Evolutionary conservation across 2,888 invertebrate species (phyloP).

Genomic region (Atethmia centrago): DNA sequence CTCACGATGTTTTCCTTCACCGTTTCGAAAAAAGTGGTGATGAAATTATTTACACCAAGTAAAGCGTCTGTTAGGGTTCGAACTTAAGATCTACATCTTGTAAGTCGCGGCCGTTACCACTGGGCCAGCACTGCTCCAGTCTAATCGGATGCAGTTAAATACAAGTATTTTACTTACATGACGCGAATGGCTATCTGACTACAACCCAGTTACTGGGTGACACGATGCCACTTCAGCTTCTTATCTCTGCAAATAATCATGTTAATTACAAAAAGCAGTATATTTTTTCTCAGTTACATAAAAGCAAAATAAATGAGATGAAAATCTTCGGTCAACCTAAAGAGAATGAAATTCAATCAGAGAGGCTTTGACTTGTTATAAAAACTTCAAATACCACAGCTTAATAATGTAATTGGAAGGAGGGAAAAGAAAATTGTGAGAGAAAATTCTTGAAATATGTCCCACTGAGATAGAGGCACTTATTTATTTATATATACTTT

Average conservation of each 20-base stretch:
- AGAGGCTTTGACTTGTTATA: slow-evolving; percentile 55
- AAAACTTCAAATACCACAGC: slow-evolving; percentile 60
- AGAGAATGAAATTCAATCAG: slow-evolving; percentile 51
- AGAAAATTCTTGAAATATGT: slow-evolving; percentile 37
- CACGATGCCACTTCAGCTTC: neutral
- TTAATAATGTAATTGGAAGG: slow-evolving; percentile 59
- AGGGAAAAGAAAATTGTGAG: slow-evolving; percentile 43
- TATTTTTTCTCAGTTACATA: neutral
- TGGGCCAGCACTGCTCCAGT: too few species aligned
- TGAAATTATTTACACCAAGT: too few species aligned
- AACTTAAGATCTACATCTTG: too few species aligned
- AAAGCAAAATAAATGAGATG: slow-evolving; percentile 23
- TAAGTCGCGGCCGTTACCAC: too few species aligned
- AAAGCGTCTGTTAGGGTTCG: too few species aligned
- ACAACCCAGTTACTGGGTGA: neutral
- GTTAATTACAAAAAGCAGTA: neutral
- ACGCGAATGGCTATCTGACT: neutral
- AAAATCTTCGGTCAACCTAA: slow-evolving; percentile 27
- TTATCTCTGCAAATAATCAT: neutral
- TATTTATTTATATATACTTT: too few species aligned
- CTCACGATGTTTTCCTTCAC: too few species aligned
- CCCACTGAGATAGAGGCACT: slow-evolving; percentile 18
- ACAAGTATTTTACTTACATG: neutral
- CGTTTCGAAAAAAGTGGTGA: too few species aligned
- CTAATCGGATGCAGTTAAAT: neutral